Base-by-base conservation (phyloP, 2,113 vertebrate genomes). In the Haliaeetus leucogaster region DNA sequence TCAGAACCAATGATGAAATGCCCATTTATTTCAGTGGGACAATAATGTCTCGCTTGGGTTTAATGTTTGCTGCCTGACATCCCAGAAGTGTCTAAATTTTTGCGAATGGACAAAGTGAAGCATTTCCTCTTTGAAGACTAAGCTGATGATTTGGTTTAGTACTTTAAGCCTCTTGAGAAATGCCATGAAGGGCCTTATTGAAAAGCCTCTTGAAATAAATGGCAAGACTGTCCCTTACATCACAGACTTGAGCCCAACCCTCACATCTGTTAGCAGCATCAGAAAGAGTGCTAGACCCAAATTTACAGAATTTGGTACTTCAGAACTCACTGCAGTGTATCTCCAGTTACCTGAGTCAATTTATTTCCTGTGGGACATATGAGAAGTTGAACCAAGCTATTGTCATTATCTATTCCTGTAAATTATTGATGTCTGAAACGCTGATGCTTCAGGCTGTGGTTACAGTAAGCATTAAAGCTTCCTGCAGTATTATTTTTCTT, bases 381-480 rank as follows among this genome's bases (percentile, higher is more conserved):
- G 58, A 93, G 61, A 95, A 91, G 43, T 71, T 79, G 77, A 91
- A 78, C 53, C 34, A 86, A 94, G n/a, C 30, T 79, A 59, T 50
- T 85, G 58, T 34, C 45, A 65, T 96, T 91, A 92, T 73, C 80
- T 87, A 9, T 91, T 95, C 86, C 71, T 77, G 81, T 97, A 97
- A 97, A 96, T 95, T 94, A 96, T 95, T 95, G 86, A 85, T 95
- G 91, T 80, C 53, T 76, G 81, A 94, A 96, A 89, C 59, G 86
- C 73, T 96, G 86, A 70, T 84, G 84, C 81, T 94, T 82, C 83
- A 80, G 81, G 59, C 66, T 97, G 70, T 68, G 73, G 94, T 97
- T 96, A 97, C 93, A 85, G 86, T 91, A 95, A 96, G 84, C 56
- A 89, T 58, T 87, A 97, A 87, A 82, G 77, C 91, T 97, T 96